Base-by-base conservation (phyloP, 2,113 vertebrate species). In the Rhabdornis inornatus region DNA sequence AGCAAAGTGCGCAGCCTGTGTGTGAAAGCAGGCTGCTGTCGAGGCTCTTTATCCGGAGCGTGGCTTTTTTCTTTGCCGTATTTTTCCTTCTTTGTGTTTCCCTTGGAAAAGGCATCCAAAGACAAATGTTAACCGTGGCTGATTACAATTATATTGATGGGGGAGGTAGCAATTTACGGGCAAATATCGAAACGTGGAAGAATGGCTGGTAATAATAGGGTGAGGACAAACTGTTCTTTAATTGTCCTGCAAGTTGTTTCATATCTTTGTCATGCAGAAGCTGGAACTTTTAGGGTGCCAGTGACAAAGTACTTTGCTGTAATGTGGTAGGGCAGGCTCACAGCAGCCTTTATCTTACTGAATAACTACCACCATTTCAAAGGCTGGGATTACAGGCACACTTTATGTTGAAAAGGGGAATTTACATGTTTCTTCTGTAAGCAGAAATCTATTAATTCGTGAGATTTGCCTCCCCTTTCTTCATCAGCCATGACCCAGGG, bases 201-300 rank as follows among this genome's bases (percentile, higher is more conserved):
- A 97, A 94, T 83, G 87, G 87, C 78, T 95, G 94, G 75, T 93
- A 95, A 96, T 95, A 63, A 94, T 49, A 95, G 82, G 85, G 92
- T 96, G 47, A 81, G 90, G 92, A n/a, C 92, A 95, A 96, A 92
- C 90, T 93, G 70, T 92, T 96, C 94, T 95, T 95, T 93, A 95
- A 95, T 96, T 96, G 92, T 93, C 90, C 83, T 45, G 68, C 79
- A 75, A 90, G 90, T 95, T 96, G 94, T 87, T 97, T 95, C 52
- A 13, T 84, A 89, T 79, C 90, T 96, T 96, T 97, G 94, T 95
- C 83, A 78, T 93, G 93, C 85, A 88, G 95, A 81, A 95, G 22
- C 93, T 87, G 85, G 82, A 95, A 95, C 79, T 95, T 97, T 96
- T 91, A 88, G 90, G 95, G 87, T 79, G 93, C 91, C 95, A 79